These are phyloP conservation scores for Agrotis exclamationis DNA, from an alignment of 2,888 invertebrate species.

Conservation along the genomic window DNA sequence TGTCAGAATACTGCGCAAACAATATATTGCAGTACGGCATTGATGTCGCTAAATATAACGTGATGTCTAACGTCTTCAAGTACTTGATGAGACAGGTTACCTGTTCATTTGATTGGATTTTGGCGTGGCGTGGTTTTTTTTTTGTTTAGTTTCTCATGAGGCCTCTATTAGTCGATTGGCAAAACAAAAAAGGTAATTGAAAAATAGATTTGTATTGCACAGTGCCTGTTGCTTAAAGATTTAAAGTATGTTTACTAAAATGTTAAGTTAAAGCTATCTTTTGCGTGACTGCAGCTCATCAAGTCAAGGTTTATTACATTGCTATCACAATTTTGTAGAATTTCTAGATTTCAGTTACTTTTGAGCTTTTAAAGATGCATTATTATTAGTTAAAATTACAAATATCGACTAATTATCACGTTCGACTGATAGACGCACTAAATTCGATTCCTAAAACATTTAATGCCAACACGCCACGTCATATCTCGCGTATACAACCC, in stretches of 20 bases:
- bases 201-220: no score
- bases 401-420: background rate
- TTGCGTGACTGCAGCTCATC: background rate
- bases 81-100: constrained; percentile 84
- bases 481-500: constrained; percentile 3
- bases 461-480: constrained; percentile 47
- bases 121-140: constrained; percentile 48
- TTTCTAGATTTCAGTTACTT: background rate
- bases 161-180: constrained; percentile 29
- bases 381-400: no score
- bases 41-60: constrained; percentile 86
- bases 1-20: constrained; percentile 85
- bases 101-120: constrained; percentile 50
- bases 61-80: constrained; percentile 78
- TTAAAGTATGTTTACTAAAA: background rate
- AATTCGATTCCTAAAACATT: background rate
- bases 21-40: constrained; percentile 84
- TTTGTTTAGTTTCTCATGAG: background rate
- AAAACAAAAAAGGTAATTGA: background rate
- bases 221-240: background rate
- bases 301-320: background rate
- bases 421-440: constrained; percentile 18
- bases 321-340: background rate
- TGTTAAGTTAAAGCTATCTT: background rate
- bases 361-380: background rate